These are phyloP conservation scores for Caenorhabditis sp. DNA, from an alignment of 2,888 invertebrate genomes.

Conservation along the genomic window DNA sequence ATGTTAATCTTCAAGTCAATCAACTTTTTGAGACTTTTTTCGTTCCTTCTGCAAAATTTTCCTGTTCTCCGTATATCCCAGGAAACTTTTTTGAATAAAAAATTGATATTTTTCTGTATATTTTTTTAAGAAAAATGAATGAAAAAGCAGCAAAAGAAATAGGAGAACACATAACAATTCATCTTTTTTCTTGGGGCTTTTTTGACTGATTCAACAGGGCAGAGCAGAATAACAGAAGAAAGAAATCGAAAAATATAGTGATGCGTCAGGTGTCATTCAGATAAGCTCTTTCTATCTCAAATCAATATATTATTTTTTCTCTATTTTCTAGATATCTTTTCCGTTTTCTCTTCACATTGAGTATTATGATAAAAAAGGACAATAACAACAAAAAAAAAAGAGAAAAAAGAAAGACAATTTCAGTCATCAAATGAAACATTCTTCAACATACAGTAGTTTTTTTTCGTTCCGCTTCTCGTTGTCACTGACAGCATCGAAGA, in stretches of 20 bases:
- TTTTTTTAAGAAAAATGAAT: background rate
- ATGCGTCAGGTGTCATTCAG: background rate
- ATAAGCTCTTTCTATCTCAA: background rate
- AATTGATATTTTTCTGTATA: background rate
- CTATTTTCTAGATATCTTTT: background rate
- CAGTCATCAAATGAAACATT: background rate
- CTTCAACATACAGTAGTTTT: background rate
- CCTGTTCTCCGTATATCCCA: background rate
- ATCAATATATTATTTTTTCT: background rate
- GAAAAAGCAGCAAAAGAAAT: background rate
- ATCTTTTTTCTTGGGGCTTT: background rate
- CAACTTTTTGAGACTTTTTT: background rate
- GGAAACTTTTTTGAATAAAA: background rate
- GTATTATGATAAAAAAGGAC: background rate
- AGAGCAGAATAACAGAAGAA: background rate
- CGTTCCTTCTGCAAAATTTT: background rate
- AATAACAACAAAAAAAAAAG: background rate
- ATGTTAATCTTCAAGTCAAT: background rate
- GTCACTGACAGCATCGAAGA: background rate
- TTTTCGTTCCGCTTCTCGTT: slow-evolving; percentile 1
- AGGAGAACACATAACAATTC: background rate
- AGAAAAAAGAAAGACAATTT: background rate
- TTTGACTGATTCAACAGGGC: background rate
- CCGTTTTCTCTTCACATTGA: background rate
- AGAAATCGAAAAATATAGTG: background rate